Evolutionary conservation across 1,140 invertebrate species (phyloP).

Genomic region (Stegodyphus mimosarum): DNA sequence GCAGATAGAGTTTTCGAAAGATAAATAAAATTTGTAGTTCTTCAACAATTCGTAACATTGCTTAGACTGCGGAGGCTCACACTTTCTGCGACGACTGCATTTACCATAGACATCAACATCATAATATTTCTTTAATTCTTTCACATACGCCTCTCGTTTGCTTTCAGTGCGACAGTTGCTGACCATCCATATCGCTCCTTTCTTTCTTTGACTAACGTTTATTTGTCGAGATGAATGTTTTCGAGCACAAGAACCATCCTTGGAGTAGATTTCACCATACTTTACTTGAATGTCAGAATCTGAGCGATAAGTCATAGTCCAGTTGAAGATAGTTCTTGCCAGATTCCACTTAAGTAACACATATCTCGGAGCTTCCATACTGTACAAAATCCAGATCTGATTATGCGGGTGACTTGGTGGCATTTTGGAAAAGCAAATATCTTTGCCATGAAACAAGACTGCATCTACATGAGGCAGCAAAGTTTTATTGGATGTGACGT

Average conservation of each 20-base stretch:
- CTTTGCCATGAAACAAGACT: constrained; percentile 62
- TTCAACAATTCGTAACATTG: constrained; percentile 62
- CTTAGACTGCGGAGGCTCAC: constrained; percentile 54
- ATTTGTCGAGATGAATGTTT: neutral
- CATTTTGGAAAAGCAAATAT: constrained; percentile 49
- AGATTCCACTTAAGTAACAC: constrained; percentile 38
- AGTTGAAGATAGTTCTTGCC: constrained; percentile 67
- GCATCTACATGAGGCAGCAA: constrained; percentile 60
- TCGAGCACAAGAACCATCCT: neutral
- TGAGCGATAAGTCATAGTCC: constrained; percentile 70
- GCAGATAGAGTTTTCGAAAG: constrained; percentile 68
- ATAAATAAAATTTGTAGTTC: constrained; percentile 67
- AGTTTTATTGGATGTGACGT: constrained; percentile 61
- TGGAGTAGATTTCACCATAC: constrained; percentile 64
- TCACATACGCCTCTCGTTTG: constrained; percentile 72
- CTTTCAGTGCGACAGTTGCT: constrained; percentile 74
- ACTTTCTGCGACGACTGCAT: constrained; percentile 68
- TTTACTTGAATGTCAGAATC: constrained; percentile 67
- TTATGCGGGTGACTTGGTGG: constrained; percentile 27
- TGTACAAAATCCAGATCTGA: constrained; percentile 65
- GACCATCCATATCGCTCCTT: constrained; percentile 73
- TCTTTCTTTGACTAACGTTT: constrained; percentile 62
- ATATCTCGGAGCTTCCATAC: constrained; percentile 63
- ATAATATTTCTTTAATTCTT: constrained; percentile 72
- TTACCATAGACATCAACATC: constrained; percentile 76